phyloP scores from a whole-genome alignment of 2,888 invertebrate species.

The Atethmia centrago region DNA sequence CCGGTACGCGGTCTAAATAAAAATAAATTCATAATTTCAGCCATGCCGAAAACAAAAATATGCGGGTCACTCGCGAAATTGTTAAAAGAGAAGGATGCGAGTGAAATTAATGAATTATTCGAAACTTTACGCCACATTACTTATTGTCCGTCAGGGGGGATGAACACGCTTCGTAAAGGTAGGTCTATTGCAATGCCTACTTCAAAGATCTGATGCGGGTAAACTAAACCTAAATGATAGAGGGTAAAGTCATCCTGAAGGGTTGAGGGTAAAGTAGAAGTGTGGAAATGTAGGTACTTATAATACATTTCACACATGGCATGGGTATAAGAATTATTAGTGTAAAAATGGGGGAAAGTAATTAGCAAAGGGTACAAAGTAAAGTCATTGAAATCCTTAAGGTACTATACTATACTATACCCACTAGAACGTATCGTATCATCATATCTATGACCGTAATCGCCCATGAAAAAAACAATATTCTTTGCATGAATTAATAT shows the following conservation, averaged over 20 bases:
- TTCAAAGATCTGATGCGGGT: neutral
- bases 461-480: neutral
- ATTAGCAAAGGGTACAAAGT: neutral
- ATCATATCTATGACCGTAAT: too few relatives aligned
- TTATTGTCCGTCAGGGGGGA: neutral
- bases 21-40: constrained; percentile 24
- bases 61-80: constrained; percentile 18
- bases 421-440: neutral
- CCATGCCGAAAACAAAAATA: neutral
- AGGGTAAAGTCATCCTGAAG: too few relatives aligned
- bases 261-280: neutral
- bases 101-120: constrained; percentile 29
- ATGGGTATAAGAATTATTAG: neutral
- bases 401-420: too few relatives aligned
- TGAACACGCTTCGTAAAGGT: constrained; percentile 22
- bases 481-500: neutral
- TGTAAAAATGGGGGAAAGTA: neutral
- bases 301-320: neutral
- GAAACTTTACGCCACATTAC: constrained; percentile 1
- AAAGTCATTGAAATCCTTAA: neutral
- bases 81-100: constrained; percentile 33
- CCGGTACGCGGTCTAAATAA: too few relatives aligned
- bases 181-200: neutral
- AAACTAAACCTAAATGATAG: neutral
- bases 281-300: neutral